These are phyloP conservation scores for Seison nebaliae DNA, from an alignment of 1,140 invertebrate genomes.

Conservation along the genomic window DNA sequence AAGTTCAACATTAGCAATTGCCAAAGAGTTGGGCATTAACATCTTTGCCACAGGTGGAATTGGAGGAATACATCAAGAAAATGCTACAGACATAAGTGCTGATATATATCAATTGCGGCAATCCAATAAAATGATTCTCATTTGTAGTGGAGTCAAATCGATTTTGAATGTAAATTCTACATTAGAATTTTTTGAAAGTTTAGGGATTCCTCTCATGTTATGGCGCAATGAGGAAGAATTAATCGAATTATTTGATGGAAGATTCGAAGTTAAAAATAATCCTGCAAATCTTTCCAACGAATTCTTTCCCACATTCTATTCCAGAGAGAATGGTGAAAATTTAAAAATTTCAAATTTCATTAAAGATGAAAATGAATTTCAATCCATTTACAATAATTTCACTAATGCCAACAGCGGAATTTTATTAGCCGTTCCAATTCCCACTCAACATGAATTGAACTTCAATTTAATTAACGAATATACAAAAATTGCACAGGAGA, in stretches of 20 bases:
- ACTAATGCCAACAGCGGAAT: slow-evolving; percentile 46
- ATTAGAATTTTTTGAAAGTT: slow-evolving; percentile 75
- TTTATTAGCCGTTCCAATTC: slow-evolving; percentile 67
- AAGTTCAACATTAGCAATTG: slow-evolving; percentile 60
- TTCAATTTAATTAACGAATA: slow-evolving; percentile 35
- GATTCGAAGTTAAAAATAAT: neutral
- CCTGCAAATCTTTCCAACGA: neutral
- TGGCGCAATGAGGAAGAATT: slow-evolving; percentile 19
- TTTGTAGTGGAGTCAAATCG: slow-evolving; percentile 82
- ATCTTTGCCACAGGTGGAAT: slow-evolving; percentile 70
- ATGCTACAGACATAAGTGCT: slow-evolving; percentile 61
- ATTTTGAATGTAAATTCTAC: slow-evolving; percentile 79
- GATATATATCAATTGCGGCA: slow-evolving; percentile 65
- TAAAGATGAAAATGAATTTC: slow-evolving; percentile 6
- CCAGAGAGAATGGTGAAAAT: too few species aligned
- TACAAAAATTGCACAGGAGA: slow-evolving; percentile 43
- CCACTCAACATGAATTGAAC: slow-evolving; percentile 36
- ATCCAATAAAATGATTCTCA: slow-evolving; percentile 55
- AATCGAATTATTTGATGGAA: neutral
- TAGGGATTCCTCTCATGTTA: slow-evolving; percentile 62
- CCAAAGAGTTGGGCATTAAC: slow-evolving; percentile 49
- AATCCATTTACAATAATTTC: slow-evolving; percentile 4
- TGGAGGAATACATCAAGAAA: slow-evolving; percentile 68
- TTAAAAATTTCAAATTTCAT: slow-evolving; percentile 14
- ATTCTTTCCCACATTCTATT: too few species aligned